phyloP scores from a whole-genome alignment of 37 sponge, comb jelly and placozoan species.

The Axinella damicornis region DNA sequence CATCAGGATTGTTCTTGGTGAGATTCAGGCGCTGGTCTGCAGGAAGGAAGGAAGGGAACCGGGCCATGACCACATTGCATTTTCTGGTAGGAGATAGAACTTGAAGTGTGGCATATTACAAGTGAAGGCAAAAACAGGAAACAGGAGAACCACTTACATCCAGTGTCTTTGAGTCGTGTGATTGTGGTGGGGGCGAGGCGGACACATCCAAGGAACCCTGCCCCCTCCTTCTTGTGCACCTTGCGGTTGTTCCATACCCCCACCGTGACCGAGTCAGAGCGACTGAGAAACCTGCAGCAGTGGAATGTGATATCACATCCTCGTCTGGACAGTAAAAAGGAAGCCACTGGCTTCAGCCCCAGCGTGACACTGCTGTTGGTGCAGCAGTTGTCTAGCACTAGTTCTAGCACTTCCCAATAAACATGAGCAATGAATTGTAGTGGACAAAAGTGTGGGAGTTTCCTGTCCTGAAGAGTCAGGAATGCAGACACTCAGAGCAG shows the following conservation, averaged over 20 bases:
- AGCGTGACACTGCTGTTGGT: no score
- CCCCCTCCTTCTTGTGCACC: conserved; percentile 70
- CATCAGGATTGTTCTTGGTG: conserved; percentile 65
- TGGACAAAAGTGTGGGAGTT: no score
- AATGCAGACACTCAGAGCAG: not conserved
- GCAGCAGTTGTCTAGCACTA: no score
- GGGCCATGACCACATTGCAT: not conserved
- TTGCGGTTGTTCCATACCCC: conserved; percentile 88
- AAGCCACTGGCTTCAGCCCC: no score
- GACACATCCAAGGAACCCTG: conserved; percentile 95
- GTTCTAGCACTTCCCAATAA: no score
- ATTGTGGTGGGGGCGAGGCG: conserved; percentile 70
- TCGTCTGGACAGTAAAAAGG: no score
- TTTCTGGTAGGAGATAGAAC: not conserved
- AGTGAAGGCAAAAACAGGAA: no score
- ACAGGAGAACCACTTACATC: conserved; percentile 77
- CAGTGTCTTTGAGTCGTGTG: conserved; percentile 89
- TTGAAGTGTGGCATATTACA: no score
- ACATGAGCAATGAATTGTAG: no score
- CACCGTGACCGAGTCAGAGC: conserved; percentile 78
- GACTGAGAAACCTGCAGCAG: conserved; percentile 72
- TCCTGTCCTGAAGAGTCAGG: no score
- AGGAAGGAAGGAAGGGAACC: not conserved
- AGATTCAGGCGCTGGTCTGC: conserved; percentile 91
- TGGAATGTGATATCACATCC: no score